Evolutionary conservation across 1,140 invertebrate genomes (phyloP).

Genomic region (Episyrphus balteatus): DNA sequence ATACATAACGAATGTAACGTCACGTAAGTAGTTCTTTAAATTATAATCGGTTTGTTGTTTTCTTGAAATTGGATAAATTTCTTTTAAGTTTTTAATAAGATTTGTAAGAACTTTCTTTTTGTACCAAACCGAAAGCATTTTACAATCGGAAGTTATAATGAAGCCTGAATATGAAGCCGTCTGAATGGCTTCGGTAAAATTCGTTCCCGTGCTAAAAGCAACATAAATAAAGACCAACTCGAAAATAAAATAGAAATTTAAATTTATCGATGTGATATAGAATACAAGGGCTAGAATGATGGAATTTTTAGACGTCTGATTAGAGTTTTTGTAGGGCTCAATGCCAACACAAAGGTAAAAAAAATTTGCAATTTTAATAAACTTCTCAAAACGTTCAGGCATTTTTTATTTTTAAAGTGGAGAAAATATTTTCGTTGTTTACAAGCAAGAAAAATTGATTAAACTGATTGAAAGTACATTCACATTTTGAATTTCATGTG

Average conservation of each 20-base stretch:
- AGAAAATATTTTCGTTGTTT: too few species aligned
- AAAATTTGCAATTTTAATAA: constrained; percentile 8
- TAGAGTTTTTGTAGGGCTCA: constrained; percentile 15
- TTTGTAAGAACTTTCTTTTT: constrained; percentile 8
- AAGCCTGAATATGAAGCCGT: constrained; percentile 26
- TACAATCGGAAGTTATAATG: constrained; percentile 20
- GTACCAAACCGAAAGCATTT: constrained; percentile 19
- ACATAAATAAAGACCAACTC: constrained; percentile 21
- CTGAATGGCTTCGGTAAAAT: constrained; percentile 28
- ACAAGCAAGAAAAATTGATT: too few species aligned
- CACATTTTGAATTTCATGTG: too few species aligned
- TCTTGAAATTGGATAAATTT: constrained; percentile 14
- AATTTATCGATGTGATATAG: constrained; percentile 14
- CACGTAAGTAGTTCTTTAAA: constrained; percentile 2
- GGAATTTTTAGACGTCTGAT: background rate
- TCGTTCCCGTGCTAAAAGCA: constrained; percentile 16
- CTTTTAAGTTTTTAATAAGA: constrained; percentile 11
- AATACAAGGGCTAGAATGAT: constrained; percentile 12
- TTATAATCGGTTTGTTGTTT: constrained; percentile 10
- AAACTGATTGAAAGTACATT: too few species aligned
- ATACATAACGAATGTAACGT: constrained; percentile 12
- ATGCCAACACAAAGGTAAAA: constrained; percentile 24
- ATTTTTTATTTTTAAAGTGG: too few species aligned
- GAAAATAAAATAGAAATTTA: constrained; percentile 13
- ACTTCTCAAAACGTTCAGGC: too few species aligned